A percentile compares a stretch with the other conserved stretches of the same genome.
phyloP scores from a whole-genome alignment of 2,797 vertebrate genomes.

The Bovichtus variegatus region DNA sequence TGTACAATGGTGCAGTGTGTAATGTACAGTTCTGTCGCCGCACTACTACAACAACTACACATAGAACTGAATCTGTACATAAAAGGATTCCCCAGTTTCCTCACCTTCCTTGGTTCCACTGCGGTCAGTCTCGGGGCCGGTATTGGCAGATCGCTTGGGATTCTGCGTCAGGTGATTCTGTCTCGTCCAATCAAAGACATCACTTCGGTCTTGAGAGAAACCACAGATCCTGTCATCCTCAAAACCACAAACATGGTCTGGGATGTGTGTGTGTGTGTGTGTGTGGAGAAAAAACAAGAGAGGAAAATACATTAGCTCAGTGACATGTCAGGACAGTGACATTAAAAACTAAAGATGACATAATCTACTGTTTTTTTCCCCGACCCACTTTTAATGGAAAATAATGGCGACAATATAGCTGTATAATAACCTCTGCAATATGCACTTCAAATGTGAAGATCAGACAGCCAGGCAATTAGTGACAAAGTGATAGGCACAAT shows the following conservation, averaged over 20 bases:
- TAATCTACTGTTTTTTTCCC: not conserved
- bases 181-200: slow-evolving; percentile 96
- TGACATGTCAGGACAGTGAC: not conserved
- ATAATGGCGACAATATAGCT: slow-evolving; percentile 5
- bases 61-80: not conserved
- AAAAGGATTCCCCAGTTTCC: slow-evolving; percentile 14
- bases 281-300: not conserved
- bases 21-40: not conserved
- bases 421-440: slow-evolving; percentile 32
- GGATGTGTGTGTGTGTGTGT: not conserved
- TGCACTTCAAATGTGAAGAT: slow-evolving; percentile 31
- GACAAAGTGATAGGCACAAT: slow-evolving; percentile 35
- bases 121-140: slow-evolving; percentile 93
- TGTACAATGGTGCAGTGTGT: no score
- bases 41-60: no score
- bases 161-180: slow-evolving; percentile 95
- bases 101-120: slow-evolving; percentile 94
- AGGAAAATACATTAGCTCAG: slow-evolving; percentile 8
- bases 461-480: slow-evolving; percentile 50
- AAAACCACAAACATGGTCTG: slow-evolving; percentile 92
- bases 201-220: slow-evolving; percentile 93
- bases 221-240: slow-evolving; percentile 95
- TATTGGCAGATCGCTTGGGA: slow-evolving; percentile 94
- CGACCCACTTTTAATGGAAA: not conserved
- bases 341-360: slow-evolving; percentile 19